A percentile compares a stretch with the other conserved stretches of the same genome.
phyloP scores from a whole-genome alignment of 2,113 vertebrate species.

The Sebastes fasciatus region DNA sequence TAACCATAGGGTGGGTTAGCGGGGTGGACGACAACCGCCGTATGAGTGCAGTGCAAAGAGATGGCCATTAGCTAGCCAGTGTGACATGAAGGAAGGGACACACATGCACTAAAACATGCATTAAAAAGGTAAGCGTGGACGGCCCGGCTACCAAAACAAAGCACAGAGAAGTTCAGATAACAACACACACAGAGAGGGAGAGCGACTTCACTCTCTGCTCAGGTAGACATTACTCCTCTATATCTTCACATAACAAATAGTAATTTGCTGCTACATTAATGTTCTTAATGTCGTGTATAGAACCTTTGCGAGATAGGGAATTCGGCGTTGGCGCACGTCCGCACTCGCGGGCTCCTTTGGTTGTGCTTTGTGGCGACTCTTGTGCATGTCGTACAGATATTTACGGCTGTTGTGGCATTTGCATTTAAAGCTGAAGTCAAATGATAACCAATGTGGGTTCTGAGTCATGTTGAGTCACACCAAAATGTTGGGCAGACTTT shows the following conservation, averaged over 20 bases:
- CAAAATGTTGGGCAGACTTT: background rate
- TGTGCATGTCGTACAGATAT: constrained; percentile 5
- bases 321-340: no score
- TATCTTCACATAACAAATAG: background rate
- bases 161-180: no score
- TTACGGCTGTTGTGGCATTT: background rate
- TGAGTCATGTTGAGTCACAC: constrained; percentile 19
- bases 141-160: no score
- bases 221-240: background rate
- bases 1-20: no score
- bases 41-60: no score
- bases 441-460: constrained; percentile 14
- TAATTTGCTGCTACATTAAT: background rate
- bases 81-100: no score
- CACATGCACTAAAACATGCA: no score
- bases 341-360: no score
- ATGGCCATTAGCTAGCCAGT: no score
- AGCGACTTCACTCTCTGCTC: background rate
- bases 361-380: background rate
- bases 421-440: constrained; percentile 5
- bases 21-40: no score
- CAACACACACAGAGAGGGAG: no score
- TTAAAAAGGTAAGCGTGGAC: no score
- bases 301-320: background rate
- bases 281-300: background rate